phyloP scores from a whole-genome alignment of 2,888 invertebrate species.

The Dryadula phaetusa region DNA sequence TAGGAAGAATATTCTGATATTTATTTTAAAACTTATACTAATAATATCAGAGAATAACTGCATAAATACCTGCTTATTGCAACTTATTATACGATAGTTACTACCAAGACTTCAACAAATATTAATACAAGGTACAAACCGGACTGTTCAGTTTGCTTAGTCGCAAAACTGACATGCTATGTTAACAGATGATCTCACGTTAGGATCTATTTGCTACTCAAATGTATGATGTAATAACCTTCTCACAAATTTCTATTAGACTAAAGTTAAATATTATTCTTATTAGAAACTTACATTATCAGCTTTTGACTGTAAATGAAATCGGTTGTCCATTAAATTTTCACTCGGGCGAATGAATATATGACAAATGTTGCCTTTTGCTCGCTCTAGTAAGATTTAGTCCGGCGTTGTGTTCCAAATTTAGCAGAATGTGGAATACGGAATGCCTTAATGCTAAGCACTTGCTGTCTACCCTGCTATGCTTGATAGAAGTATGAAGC shows the following conservation, averaged over 20 bases:
- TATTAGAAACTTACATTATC: background rate
- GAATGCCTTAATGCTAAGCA: too few relatives aligned
- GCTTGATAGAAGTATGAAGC: too few relatives aligned
- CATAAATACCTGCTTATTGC: background rate
- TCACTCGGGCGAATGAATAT: too few relatives aligned
- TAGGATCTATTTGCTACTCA: conserved; percentile 10
- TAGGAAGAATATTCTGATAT: too few relatives aligned
- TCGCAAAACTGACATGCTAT: conserved; percentile 11
- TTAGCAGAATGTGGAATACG: too few relatives aligned
- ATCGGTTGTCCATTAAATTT: too few relatives aligned
- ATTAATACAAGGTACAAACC: conserved; percentile 17
- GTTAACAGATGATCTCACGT: conserved; percentile 22
- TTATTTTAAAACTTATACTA: too few relatives aligned
- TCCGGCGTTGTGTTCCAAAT: too few relatives aligned
- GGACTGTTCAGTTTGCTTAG: conserved; percentile 11
- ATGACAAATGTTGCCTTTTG: too few relatives aligned
- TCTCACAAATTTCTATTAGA: conserved; percentile 1
- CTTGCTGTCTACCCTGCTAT: too few relatives aligned
- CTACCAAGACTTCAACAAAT: conserved; percentile 1
- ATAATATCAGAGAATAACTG: background rate
- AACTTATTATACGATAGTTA: background rate
- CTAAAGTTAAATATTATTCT: conserved; percentile 3
- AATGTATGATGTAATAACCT: conserved; percentile 23
- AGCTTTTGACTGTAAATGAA: too few relatives aligned
- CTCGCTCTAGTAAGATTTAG: too few relatives aligned